Base-by-base conservation (phyloP, 1,140 invertebrate species). In the Drosophila varians region DNA sequence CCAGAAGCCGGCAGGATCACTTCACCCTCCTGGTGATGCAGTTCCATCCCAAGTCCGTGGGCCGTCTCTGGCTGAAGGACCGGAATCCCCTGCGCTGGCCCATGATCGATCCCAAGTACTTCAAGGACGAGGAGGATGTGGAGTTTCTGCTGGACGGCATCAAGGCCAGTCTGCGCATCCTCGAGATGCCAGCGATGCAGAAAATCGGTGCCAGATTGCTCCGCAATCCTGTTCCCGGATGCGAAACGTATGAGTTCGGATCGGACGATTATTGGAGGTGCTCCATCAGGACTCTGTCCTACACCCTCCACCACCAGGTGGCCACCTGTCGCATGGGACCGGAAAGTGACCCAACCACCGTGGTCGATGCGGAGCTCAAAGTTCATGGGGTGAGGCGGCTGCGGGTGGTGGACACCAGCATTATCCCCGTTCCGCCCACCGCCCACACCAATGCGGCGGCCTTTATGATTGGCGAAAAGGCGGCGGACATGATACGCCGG, bases 391-490 rank as follows among this genome's bases (percentile, higher is more conserved):
- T 97, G 8, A 89, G 92, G 11, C 92, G 92, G 3, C 91, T 97
- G 14, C 92, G 96, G 46, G 95, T 97, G 0, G 94, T 94, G 0
- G 96, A 97, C 89, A 94, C 93, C 34, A 96, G 95, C 21, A 92
- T 97, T 0, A 96, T 97, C 82, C 96, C 96, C 0, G 89, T 91
- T 4, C 93, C 96, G 18, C 93, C 95, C 4, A 93, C 93, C 0
- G 96, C 95, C 0, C 96, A 97, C 86, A 94, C 95, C 0, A 96
- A 95, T 65, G 95, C 95, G 2, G 93, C 94, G 0, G 93, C 95
- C 6, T 94, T 94, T 56, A 98, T 98, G 97, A 95, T 98, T 51
- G 97, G 94, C 0, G 97, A 98, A 91, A 98, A 97, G 91, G 96
- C 93, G 0, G 94, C 96, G 0, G 96, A 97, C 91, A 92, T 98